Evolutionary conservation across 2,113 vertebrate species (phyloP).

Genomic region (Trematomus loennbergii): DNA sequence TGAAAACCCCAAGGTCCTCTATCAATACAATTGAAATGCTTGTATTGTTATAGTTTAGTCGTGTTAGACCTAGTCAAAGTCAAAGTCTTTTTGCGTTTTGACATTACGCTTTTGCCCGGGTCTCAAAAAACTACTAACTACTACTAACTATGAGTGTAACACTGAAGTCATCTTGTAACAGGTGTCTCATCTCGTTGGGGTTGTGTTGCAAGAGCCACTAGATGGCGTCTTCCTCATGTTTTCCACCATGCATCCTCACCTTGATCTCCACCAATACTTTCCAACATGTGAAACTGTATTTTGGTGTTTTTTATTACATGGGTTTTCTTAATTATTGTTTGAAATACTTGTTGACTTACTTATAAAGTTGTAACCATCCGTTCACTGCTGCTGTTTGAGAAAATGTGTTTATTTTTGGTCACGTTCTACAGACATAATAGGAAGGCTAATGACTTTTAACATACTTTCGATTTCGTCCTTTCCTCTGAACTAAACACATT

Average conservation of each 20-base stretch:
- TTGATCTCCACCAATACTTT: background rate
- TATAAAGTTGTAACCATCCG: background rate
- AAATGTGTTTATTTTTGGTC: background rate
- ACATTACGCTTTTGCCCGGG: no score
- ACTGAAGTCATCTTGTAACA: background rate
- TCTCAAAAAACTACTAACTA: no score
- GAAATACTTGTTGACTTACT: background rate
- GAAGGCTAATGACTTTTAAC: background rate
- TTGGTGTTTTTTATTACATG: no score
- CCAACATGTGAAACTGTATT: background rate
- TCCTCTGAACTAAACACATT: constrained; percentile 12
- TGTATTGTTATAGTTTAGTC: no score
- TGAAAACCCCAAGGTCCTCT: no score
- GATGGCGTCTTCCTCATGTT: constrained; percentile 45
- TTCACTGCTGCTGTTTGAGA: background rate
- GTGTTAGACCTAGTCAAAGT: no score
- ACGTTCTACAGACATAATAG: background rate
- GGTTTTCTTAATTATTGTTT: background rate
- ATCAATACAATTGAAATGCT: no score
- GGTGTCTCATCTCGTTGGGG: background rate
- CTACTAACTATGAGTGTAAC: background rate
- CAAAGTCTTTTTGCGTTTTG: no score
- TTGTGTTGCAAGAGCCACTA: constrained; percentile 36
- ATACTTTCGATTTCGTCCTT: background rate
- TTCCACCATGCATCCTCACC: background rate